Percentiles rank a stretch among this genome's conserved stretches.
Conservation (phyloP, 2,797 vertebrate species). For the Paguma larvata region DNA sequence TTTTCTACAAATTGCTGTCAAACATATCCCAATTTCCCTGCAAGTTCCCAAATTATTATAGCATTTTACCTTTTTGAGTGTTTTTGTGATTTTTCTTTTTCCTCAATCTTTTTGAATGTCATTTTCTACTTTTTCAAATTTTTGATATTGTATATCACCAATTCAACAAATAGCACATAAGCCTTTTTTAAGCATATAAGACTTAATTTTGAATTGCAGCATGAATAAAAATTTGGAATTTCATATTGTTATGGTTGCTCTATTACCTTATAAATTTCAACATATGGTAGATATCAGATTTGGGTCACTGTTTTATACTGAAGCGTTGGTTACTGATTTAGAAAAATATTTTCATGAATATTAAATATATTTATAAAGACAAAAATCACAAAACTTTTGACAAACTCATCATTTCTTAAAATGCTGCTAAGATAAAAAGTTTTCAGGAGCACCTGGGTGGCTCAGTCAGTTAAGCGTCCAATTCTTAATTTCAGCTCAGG, state of each 20-base stretch:
- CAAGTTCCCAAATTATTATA: neutral
- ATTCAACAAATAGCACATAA: slow-evolving; percentile 13
- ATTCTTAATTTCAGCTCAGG: no score
- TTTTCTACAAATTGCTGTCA: neutral
- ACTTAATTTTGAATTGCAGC: neutral
- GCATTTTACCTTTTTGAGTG: slow-evolving; percentile 4
- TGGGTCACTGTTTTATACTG: slow-evolving; percentile 2
- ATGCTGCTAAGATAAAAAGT: slow-evolving; percentile 40
- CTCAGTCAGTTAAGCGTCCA: no score
- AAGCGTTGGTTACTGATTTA: slow-evolving; percentile 40
- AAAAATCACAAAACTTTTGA: slow-evolving; percentile 42
- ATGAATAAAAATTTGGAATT: slow-evolving; percentile 36
- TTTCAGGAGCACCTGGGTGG: neutral
- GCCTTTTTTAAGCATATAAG: neutral
- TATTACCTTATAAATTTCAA: slow-evolving; percentile 55
- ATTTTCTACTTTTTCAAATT: slow-evolving; percentile 35
- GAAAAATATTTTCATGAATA: slow-evolving; percentile 48
- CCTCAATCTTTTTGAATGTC: neutral
- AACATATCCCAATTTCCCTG: neutral
- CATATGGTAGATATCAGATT: neutral
- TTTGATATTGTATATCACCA: neutral
- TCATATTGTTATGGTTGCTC: slow-evolving; percentile 25
- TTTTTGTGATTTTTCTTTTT: neutral
- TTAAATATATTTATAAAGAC: slow-evolving; percentile 40
- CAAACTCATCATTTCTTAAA: slow-evolving; percentile 50